Evolutionary conservation across 2,888 invertebrate genomes (phyloP), one percentile per base, ranked within the genome.

Genomic region (Endomychus coccineus): DNA sequence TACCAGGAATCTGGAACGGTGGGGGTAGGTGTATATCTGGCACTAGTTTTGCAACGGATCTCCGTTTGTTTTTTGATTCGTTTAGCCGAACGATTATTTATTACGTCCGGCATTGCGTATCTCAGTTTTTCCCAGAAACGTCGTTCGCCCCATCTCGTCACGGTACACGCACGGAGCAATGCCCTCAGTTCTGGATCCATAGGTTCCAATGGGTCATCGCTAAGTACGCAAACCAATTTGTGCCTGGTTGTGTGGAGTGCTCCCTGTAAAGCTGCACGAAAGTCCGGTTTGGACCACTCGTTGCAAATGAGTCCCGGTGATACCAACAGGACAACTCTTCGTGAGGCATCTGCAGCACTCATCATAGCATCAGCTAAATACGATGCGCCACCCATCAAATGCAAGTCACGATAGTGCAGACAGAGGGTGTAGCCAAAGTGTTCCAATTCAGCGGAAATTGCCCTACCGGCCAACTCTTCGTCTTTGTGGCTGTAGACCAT

Each of bases 101-200:
- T 71, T 3, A 82, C 79, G 62, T 91, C 90, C 41, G 85, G 81
- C 70, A 87, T 75, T 39, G 82, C 76, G 59, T 74, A 78, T 45
- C 81, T 73, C 44, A 90, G 72, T 62, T 83, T 83, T 54, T 86
- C 84, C 89, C 89, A 90, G 67, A 90, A 90, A 45, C 83, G 73
- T 33, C 79, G 77, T 58, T 88, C 87, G 46, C 77, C 79, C 78
- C 81, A 83, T 39, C 80, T 74, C 50, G 80, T 73, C 54, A 77
- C 78, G 34, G 76, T 74, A 69, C 82, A 75, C 65, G 82, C 80
- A 61, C 80, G 76, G 23, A 83, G 69, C 39, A 83, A 68, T 52
- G 78, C 74, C 63, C 84, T 79, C 36, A 88, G 66, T 58, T 86
- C 86, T 25, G 81, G 78, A 56, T 84, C 85, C 54, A 83, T 76